A percentile compares a stretch with the other conserved stretches of the same genome.
Conservation (phyloP, 2,113 vertebrate genomes). For the Romanogobio albipinnatus region DNA sequence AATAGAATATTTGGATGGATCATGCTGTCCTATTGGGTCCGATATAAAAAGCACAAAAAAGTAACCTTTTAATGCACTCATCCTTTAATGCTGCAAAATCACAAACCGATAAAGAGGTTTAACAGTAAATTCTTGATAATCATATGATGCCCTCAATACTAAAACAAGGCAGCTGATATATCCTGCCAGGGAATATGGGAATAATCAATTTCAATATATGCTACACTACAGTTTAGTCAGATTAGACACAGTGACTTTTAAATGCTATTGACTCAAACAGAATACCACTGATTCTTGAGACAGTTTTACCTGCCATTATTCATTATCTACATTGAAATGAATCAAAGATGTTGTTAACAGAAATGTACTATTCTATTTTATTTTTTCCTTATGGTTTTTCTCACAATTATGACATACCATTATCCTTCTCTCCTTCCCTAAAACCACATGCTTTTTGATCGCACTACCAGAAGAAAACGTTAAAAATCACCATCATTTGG, state of each 20-base stretch:
- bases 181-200: constrained; percentile 35
- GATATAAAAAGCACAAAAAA: constrained; percentile 38
- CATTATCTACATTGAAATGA: background rate
- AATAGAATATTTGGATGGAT: constrained; percentile 37
- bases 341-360: background rate
- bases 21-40: constrained; percentile 6
- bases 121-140: constrained; percentile 44
- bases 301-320: background rate
- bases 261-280: constrained; percentile 43
- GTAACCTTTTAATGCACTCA: constrained; percentile 7
- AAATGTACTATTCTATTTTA: background rate
- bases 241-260: constrained; percentile 26
- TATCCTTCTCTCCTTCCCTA: background rate
- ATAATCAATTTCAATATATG: constrained; percentile 46
- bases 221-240: constrained; percentile 35
- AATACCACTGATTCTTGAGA: constrained; percentile 17
- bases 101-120: constrained; percentile 40
- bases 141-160: constrained; percentile 49
- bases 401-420: background rate
- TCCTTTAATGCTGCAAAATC: constrained; percentile 4
- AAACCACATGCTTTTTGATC: background rate
- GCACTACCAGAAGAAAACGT: background rate
- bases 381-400: background rate
- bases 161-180: constrained; percentile 38
- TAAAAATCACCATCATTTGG: background rate